A percentile compares a stretch with the other conserved stretches of the same genome.
These are phyloP conservation scores for Pygocentrus nattereri DNA, from an alignment of 2,797 vertebrate species.

Conservation along the genomic window DNA sequence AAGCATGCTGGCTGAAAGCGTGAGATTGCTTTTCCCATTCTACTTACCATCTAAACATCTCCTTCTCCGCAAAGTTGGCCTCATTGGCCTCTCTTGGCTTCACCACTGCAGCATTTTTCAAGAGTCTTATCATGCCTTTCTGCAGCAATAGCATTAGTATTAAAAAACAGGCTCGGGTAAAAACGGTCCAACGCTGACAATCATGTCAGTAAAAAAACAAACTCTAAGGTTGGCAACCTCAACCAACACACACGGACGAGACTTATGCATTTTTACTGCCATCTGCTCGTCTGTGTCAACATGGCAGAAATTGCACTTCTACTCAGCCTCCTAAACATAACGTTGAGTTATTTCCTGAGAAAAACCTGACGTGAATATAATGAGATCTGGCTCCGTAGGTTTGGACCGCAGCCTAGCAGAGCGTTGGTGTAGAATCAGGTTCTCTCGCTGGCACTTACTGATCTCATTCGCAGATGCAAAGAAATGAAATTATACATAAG, in stretches of 20 bases:
- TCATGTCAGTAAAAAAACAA: neutral
- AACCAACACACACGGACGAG: conserved; percentile 36
- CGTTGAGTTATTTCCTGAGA: conserved; percentile 72
- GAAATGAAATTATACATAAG: too few species aligned
- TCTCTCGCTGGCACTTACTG: neutral
- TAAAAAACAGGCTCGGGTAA: neutral
- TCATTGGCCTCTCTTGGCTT: neutral
- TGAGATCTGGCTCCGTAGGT: conserved; percentile 37
- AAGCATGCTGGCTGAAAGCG: too few species aligned
- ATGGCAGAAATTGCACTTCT: conserved; percentile 67
- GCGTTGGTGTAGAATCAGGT: neutral
- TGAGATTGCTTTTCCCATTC: neutral
- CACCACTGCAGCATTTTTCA: neutral
- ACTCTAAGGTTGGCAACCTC: conserved; percentile 16
- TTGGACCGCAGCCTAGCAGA: neutral
- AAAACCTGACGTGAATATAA: conserved; percentile 44
- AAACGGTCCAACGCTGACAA: neutral
- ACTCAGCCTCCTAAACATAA: conserved; percentile 74
- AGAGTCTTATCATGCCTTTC: conserved; percentile 4
- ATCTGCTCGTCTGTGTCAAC: conserved; percentile 75
- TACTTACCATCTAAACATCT: neutral
- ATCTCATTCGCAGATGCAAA: neutral
- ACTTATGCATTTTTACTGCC: conserved; percentile 67
- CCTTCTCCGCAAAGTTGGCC: neutral
- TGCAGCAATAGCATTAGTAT: neutral